Base-by-base conservation (phyloP, 2,113 vertebrate genomes). In the Salminus brasiliensis region DNA sequence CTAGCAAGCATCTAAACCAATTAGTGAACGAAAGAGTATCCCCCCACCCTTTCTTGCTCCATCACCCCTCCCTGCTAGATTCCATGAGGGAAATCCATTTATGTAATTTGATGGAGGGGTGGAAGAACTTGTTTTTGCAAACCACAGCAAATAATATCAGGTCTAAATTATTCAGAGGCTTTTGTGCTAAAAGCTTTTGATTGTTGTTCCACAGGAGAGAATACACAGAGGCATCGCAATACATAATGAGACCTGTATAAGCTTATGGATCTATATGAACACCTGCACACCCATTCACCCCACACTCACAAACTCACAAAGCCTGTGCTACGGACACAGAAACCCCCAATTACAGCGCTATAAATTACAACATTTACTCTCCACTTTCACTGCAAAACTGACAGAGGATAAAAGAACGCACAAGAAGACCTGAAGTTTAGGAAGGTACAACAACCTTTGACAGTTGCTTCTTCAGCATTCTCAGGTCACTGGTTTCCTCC, bases 91-190 rank as follows among this genome's bases (percentile, higher is more conserved):
- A 87, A 92, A 95, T 95, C 96, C 95, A 97, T 97, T 94, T 97
- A 96, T 94, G 89, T 87, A 94, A 93, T 94, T 95, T 93, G 95
- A 91, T 91, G 87, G 86, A 78, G 85, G 86, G 77, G 88, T 85
- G 87, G 85, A 77, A 89, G 85, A 88, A 89, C 92, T 88, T 91
- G 92, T 93, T 91, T 92, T 87, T 76, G 91, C 71, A 73, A 90
- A 91, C 85, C 85, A 79, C 91, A 92, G 92, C 93, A 93, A 93
- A 94, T 93, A 90, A 91, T 91, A 93, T 91, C 89, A 94, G 92
- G 75, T 79, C 87, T 99, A 94, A 98, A 99, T 99, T 96, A 99
- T 99, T 98, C 93, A 88, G 92, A 83, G 13, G 90, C 87, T 91
- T 93, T 88, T 85, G 87, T 76, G 49, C 95, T 96, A 95, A 98